phyloP scores from a whole-genome alignment of 1,140 invertebrate genomes.

The Epicauta chinensis region DNA sequence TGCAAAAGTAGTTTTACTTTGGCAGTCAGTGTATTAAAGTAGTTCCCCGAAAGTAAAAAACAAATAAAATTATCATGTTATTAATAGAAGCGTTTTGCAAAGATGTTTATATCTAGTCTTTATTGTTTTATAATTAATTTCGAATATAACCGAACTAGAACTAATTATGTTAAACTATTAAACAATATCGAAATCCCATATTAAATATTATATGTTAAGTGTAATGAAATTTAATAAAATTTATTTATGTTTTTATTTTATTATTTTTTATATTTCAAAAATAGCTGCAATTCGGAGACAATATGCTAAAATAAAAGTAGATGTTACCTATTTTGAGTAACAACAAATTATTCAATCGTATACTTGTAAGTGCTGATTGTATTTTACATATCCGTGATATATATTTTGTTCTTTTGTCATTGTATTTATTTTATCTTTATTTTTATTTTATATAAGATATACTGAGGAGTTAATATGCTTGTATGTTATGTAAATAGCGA shows the following conservation, averaged over 20 bases:
- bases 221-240: neutral
- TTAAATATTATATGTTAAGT: neutral
- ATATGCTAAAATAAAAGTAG: conserved; percentile 8
- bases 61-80: neutral
- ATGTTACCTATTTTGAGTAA: conserved; percentile 12
- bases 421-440: conserved; percentile 10
- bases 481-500: conserved; percentile 21
- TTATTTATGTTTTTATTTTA: neutral
- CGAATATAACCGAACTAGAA: neutral
- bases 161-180: neutral
- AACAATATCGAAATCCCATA: neutral
- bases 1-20: neutral
- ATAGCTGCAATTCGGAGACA: conserved; percentile 5
- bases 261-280: neutral
- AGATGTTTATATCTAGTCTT: conserved; percentile 13
- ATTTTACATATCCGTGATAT: neutral
- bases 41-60: neutral
- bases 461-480: conserved; percentile 14
- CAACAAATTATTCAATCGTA: conserved; percentile 3
- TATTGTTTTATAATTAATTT: neutral
- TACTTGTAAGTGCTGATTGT: conserved; percentile 9
- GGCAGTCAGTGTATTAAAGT: conserved; percentile 13
- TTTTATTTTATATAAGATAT: conserved; percentile 5
- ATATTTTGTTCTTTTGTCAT: no score
- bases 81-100: conserved; percentile 9